A percentile compares a stretch with the other conserved stretches of the same genome.
These are phyloP conservation scores for Drosophila crucigera DNA, from an alignment of 2,888 invertebrate genomes.

Conservation along the genomic window DNA sequence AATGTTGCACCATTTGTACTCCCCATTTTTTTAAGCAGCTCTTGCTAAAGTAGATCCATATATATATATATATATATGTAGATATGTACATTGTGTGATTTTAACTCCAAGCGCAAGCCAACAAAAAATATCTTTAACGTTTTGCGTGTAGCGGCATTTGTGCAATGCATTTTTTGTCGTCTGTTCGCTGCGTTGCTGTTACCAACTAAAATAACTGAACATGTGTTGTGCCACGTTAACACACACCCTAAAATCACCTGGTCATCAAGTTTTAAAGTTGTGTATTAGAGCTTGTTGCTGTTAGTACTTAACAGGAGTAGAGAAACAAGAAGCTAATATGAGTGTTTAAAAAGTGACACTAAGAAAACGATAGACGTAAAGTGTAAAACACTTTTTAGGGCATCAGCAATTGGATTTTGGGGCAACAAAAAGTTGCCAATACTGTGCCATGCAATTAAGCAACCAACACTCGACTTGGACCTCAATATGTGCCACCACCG, in stretches of 20 bases:
- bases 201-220: constrained; percentile 41
- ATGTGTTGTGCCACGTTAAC: constrained; percentile 48
- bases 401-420: constrained; percentile 64
- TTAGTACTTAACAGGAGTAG: constrained; percentile 44
- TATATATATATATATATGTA: not conserved
- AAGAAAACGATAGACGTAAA: constrained; percentile 53
- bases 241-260: constrained; percentile 51
- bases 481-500: constrained; percentile 4
- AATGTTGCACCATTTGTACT: constrained; percentile 57
- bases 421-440: constrained; percentile 69
- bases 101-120: constrained; percentile 36
- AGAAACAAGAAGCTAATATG: constrained; percentile 35
- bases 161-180: constrained; percentile 36
- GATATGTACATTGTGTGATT: constrained; percentile 56
- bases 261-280: constrained; percentile 33
- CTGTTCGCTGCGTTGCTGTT: constrained; percentile 7
- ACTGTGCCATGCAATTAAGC: constrained; percentile 75
- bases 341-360: constrained; percentile 55
- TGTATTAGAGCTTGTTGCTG: constrained; percentile 27
- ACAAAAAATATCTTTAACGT: constrained; percentile 51
- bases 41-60: constrained; percentile 23
- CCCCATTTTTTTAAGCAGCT: constrained; percentile 34
- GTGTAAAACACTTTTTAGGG: constrained; percentile 44
- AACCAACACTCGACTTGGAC: constrained; percentile 29
- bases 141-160: constrained; percentile 63